A percentile compares a stretch with the other conserved stretches of the same genome.
Conservation (phyloP, 23 tunicate genomes). For the Aplidium turbinatum region DNA sequence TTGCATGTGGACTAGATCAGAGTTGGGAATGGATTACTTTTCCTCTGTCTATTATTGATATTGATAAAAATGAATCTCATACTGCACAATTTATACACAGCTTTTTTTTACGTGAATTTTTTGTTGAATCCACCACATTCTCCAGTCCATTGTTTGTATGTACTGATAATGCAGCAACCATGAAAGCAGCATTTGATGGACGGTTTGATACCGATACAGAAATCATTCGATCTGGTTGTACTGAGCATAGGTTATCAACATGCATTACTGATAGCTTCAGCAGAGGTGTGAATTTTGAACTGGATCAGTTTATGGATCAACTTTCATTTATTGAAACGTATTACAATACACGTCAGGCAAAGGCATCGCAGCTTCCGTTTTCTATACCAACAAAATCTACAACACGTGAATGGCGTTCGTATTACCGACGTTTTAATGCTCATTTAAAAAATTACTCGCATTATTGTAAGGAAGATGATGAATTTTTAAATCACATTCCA, state of each 20-base stretch:
- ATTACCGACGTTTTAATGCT: constrained; percentile 24
- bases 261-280: constrained; percentile 7
- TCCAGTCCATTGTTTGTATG: constrained; percentile 19
- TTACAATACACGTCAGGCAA: constrained; percentile 22
- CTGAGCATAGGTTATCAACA: constrained; percentile 12
- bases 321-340: constrained; percentile 18
- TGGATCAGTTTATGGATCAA: constrained; percentile 20
- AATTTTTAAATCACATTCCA: constrained; percentile 19
- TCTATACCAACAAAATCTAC: constrained; percentile 6
- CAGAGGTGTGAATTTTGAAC: constrained; percentile 5
- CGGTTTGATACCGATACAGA: constrained; percentile 25
- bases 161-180: constrained; percentile 16
- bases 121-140: constrained; percentile 14
- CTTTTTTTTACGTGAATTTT: constrained; percentile 16
- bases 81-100: constrained; percentile 21
- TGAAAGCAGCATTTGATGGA: constrained; percentile 15
- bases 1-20: constrained; percentile 25
- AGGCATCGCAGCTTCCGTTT: constrained; percentile 22
- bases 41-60: constrained; percentile 17
- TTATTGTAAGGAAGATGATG: constrained; percentile 20
- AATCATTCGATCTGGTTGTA: constrained; percentile 10
- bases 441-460: constrained; percentile 26
- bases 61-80: constrained; percentile 12
- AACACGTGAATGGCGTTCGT: constrained; percentile 12
- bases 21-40: constrained; percentile 28